A percentile compares a stretch with the other conserved stretches of the same genome.
phyloP scores from a whole-genome alignment of 2,888 invertebrate species.

The Lasioglossum pauxillum region DNA sequence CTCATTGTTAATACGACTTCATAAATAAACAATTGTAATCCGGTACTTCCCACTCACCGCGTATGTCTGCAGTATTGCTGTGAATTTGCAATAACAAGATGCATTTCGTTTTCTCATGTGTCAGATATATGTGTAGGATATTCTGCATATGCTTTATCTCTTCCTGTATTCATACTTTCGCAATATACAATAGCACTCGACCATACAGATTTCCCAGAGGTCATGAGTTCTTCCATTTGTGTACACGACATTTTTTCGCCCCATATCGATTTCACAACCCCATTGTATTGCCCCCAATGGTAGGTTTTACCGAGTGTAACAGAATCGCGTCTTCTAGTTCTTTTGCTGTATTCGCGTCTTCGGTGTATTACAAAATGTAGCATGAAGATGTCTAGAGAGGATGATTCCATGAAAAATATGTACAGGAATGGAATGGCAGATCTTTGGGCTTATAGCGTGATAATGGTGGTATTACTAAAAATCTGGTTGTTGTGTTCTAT shows the following conservation, averaged over 20 bases:
- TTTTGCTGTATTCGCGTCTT: not conserved
- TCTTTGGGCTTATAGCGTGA: not conserved
- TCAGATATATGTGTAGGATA: not conserved
- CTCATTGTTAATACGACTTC: not conserved
- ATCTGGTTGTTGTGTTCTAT: not conserved
- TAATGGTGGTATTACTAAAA: not conserved
- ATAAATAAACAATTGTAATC: not conserved
- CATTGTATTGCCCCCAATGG: not conserved
- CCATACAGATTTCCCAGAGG: not conserved
- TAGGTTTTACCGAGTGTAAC: not conserved
- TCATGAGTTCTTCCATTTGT: not conserved
- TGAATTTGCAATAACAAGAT: not conserved
- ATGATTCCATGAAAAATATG: not conserved
- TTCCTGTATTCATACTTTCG: not conserved
- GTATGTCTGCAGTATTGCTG: not conserved
- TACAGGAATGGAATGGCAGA: not conserved
- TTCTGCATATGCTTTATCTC: not conserved
- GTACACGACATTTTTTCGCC: not conserved
- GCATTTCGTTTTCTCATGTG: not conserved
- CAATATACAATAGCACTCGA: not conserved
- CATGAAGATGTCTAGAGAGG: not conserved
- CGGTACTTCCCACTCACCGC: not conserved
- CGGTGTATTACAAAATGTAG: not conserved
- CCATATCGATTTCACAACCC: not conserved
- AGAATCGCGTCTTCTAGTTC: not conserved